Percentiles rank a stretch among this genome's conserved stretches.
phyloP scores from a whole-genome alignment of 2,113 vertebrate species.

The Rattus rattus region DNA sequence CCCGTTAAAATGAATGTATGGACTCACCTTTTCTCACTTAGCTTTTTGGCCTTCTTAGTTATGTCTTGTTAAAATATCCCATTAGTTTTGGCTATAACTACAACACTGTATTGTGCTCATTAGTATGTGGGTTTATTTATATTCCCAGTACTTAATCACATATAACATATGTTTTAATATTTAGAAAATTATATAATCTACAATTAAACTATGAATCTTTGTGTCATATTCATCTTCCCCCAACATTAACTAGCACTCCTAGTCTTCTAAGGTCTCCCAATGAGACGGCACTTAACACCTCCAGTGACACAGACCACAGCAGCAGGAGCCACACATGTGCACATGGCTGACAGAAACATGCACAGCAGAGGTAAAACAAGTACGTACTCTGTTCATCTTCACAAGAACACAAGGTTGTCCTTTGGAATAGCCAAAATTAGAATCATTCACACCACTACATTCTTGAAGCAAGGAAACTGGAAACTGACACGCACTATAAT shows the following conservation, averaged over 20 bases:
- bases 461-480: constrained; percentile 87
- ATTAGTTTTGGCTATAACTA: not conserved
- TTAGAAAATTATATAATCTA: not conserved
- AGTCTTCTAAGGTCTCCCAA: not conserved
- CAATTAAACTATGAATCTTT: not conserved
- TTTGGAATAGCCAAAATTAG: constrained; percentile 91
- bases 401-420: constrained; percentile 94
- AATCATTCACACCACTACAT: constrained; percentile 91
- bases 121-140: not conserved
- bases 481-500: constrained; percentile 92
- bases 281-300: not conserved
- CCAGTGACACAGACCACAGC: not conserved
- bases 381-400: constrained; percentile 97
- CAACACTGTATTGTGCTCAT: not conserved
- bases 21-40: not conserved
- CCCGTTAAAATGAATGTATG: not conserved
- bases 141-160: not conserved
- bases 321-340: not conserved
- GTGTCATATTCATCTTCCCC: not conserved
- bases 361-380: not conserved
- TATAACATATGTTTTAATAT: not conserved
- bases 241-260: constrained; percentile 8
- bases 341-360: not conserved
- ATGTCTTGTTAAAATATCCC: not conserved
- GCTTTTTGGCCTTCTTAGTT: constrained; percentile 2